phyloP scores from a whole-genome alignment of 2,113 vertebrate species.

The Tupaia tana region DNA sequence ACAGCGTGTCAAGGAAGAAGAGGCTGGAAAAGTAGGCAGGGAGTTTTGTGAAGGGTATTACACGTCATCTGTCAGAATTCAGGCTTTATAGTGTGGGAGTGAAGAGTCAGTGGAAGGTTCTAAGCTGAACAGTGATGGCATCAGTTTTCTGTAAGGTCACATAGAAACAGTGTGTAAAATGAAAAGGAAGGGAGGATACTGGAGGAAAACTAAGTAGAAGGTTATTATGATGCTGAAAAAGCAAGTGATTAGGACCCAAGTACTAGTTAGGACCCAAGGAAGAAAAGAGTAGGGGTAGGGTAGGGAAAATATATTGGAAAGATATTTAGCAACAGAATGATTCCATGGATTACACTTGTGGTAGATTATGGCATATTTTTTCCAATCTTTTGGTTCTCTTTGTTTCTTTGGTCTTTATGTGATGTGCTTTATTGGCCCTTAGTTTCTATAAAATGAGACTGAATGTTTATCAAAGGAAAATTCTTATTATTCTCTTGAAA shows the following conservation, averaged over 20 bases:
- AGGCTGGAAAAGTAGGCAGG: not conserved
- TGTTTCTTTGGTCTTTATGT: not conserved
- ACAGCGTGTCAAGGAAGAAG: not conserved
- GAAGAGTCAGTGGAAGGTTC: not conserved
- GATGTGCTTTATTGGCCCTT: not conserved
- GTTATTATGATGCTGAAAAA: not conserved
- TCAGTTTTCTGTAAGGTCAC: not conserved
- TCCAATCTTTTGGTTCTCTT: not conserved
- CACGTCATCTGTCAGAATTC: not conserved
- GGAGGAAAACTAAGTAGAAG: not conserved
- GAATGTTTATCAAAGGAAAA: conserved; percentile 8
- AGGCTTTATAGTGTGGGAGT: not conserved
- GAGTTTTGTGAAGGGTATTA: not conserved
- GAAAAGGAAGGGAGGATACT: not conserved
- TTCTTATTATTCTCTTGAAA: conserved; percentile 56
- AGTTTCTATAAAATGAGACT: not conserved
- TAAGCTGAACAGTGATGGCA: not conserved
- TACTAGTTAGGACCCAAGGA: too few species aligned
- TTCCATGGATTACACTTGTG: not conserved
- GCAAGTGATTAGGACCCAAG: not conserved
- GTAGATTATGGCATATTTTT: not conserved
- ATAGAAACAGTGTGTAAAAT: not conserved
- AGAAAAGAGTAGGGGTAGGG: not conserved
- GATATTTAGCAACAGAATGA: not conserved
- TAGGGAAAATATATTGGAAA: not conserved